phyloP scores from a whole-genome alignment of 2,113 vertebrate genomes.

The Tautogolabrus adspersus region DNA sequence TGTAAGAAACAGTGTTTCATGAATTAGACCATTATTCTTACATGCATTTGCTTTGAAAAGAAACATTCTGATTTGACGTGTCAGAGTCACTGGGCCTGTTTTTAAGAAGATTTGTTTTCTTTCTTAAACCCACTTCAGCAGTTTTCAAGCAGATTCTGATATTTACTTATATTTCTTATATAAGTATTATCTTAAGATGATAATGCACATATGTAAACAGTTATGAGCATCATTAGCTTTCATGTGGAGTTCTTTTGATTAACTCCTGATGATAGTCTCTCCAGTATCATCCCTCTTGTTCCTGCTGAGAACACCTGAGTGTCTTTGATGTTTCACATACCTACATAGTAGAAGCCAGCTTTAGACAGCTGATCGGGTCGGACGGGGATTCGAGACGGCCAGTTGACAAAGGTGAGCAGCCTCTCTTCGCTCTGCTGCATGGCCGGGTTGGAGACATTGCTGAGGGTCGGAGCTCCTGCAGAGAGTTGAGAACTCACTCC shows the following conservation, averaged over 20 bases:
- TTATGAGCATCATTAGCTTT: too few species aligned
- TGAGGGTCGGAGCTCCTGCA: constrained; percentile 71
- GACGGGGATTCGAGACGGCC: constrained; percentile 93
- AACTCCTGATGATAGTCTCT: background rate
- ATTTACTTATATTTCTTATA: too few species aligned
- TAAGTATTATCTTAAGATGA: too few species aligned
- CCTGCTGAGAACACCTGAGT: background rate
- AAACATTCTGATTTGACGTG: too few species aligned
- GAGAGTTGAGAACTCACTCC: constrained; percentile 53
- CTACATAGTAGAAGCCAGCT: constrained; percentile 98
- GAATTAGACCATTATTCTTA: too few species aligned
- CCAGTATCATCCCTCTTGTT: background rate
- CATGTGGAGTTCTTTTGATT: background rate
- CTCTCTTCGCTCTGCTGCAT: constrained; percentile 93
- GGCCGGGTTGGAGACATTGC: constrained; percentile 90
- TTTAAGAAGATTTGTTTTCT: too few species aligned
- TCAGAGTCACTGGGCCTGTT: too few species aligned
- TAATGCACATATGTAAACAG: too few species aligned
- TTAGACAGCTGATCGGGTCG: constrained; percentile 93
- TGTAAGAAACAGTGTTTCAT: too few species aligned
- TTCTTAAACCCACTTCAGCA: too few species aligned
- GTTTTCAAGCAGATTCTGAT: too few species aligned
- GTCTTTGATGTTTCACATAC: constrained; percentile 77
- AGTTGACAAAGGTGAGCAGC: constrained; percentile 91
- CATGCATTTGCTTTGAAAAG: too few species aligned